These are phyloP conservation scores for Abramis brama DNA, from an alignment of 2,113 vertebrate species.

Conservation along the genomic window DNA sequence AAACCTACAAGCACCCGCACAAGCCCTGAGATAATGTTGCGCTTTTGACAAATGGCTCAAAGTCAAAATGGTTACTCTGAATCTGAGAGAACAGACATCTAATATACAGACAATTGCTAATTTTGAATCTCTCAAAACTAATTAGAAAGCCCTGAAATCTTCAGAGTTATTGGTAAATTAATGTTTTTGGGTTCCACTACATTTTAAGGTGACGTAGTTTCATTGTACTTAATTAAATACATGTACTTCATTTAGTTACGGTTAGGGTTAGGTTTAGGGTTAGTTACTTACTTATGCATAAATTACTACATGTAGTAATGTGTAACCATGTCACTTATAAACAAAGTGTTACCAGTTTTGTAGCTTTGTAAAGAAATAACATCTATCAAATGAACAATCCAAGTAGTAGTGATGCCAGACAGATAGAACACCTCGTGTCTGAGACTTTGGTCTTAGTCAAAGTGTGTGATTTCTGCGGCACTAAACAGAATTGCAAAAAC, in stretches of 20 bases:
- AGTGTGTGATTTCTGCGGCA: background rate
- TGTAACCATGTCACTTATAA: too few species aligned
- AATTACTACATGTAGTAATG: too few species aligned
- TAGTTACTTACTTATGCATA: too few species aligned
- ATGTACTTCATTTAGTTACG: too few species aligned
- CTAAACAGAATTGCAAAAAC: background rate
- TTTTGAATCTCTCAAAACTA: background rate
- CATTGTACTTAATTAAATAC: too few species aligned
- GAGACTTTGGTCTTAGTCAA: background rate
- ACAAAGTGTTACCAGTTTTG: background rate
- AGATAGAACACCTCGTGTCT: background rate
- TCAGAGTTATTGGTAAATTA: background rate
- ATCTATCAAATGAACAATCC: background rate
- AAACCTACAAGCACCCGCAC: background rate
- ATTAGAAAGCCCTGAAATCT: background rate
- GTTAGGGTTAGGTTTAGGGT: too few species aligned
- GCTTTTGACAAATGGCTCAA: constrained; percentile 3
- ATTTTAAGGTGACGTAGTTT: too few species aligned
- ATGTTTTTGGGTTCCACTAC: too few species aligned
- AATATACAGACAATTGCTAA: background rate
- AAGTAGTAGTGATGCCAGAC: background rate
- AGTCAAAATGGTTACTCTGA: background rate
- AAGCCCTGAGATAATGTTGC: background rate
- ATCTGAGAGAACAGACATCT: background rate
- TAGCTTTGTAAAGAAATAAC: background rate